Evolutionary conservation across 2,113 vertebrate genomes (phyloP), one percentile per base, ranked within the genome.

Genomic region (Bothrops jararaca): DNA sequence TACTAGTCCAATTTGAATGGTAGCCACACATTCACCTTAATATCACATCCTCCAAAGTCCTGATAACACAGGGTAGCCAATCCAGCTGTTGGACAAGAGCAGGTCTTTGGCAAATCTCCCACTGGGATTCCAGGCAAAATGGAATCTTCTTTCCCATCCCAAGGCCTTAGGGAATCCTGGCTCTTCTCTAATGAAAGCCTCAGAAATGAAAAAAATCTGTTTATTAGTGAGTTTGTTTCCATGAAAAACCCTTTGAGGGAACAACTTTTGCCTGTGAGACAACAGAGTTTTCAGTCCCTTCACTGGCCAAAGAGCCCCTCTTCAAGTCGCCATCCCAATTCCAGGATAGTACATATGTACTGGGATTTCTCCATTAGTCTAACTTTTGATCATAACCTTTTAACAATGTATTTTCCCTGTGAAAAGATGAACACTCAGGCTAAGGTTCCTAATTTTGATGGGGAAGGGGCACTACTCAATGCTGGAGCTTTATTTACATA

Each of bases 101-200:
- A 60, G 56, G 88, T 48, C 34, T 91, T 54, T 90, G 45, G 60
- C n/a, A 88, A 42, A 4, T 5, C 6, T 91, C 86, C 74, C 64
- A 52, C 10, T 53, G 89, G 57, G 13, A 42, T 11, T 45, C 54
- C 48, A 42, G 1, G 13, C 7, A 23, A 9, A 93, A 90, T 45
- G 85, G 3, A 5, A 1, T 3, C 15, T 1, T 26, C 15, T 29
- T 54, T 90, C 57, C 69, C 42, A 45, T 50, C 53, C 58, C 42
- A 54, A 11, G 87, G 24, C 39, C 18, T 92, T 57, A 34, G 57
- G n/a, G 54, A 34, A n/a, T 92, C 89, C 96, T 93, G 74, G 91
- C 96, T 96, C 93, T 91, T 87, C 64, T 92, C 95, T 96, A 88
- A 90, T 60, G 50, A 95, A 93, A 89, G 93, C 34, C 64, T 88